phyloP scores from a whole-genome alignment of 2,113 vertebrate genomes.

The Vireo altiloquus region DNA sequence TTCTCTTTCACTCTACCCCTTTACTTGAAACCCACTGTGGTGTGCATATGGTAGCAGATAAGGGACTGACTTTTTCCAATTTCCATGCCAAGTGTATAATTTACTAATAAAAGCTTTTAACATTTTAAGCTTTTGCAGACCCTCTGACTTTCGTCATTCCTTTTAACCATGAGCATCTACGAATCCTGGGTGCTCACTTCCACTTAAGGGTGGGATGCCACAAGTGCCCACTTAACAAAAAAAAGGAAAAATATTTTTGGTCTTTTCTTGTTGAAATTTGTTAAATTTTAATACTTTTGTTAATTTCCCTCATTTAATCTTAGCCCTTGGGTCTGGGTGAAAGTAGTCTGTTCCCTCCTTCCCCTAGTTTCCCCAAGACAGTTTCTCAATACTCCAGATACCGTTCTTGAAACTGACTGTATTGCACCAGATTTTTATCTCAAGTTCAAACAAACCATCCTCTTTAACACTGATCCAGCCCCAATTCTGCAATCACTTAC shows the following conservation, averaged over 20 bases:
- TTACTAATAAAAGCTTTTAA: not conserved
- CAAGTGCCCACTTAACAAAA: not conserved
- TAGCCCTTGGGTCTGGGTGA: not conserved
- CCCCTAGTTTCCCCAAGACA: not conserved
- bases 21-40: not conserved
- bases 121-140: not conserved
- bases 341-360: not conserved
- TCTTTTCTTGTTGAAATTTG: not conserved
- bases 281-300: not conserved
- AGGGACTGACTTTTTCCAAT: not conserved
- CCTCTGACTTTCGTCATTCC: not conserved
- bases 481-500: not conserved
- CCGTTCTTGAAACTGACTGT: not conserved
- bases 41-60: not conserved
- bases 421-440: not conserved
- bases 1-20: not conserved
- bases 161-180: not conserved
- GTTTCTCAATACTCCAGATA: not conserved
- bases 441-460: not conserved
- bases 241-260: accelerated
- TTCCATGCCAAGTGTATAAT: not conserved
- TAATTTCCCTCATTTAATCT: not conserved
- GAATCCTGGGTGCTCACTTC: not conserved
- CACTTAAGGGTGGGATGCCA: not conserved
- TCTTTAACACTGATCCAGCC: not conserved